These are phyloP conservation scores for Emydura subglobosa DNA, from an alignment of 2,113 vertebrate genomes.

Conservation along the genomic window DNA sequence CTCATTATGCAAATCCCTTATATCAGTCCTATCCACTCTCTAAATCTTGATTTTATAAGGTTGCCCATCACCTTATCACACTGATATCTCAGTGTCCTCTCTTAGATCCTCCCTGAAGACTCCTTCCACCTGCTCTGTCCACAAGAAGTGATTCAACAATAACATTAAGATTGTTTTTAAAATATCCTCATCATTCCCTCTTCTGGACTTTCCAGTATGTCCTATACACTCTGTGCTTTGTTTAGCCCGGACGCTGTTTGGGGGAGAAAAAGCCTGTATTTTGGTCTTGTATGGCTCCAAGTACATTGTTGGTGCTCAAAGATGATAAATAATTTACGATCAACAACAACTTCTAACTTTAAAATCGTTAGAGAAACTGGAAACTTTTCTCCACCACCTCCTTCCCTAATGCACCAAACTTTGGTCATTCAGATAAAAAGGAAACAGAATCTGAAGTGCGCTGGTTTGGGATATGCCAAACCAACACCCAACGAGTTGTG, in stretches of 20 bases:
- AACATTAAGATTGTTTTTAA: neutral
- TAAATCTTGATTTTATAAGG: neutral
- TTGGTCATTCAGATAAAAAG: neutral
- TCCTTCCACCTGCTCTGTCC: neutral
- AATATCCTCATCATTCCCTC: neutral
- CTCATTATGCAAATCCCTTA: neutral
- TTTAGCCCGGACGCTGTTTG: neutral
- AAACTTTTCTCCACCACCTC: neutral
- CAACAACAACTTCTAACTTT: neutral
- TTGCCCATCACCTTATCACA: neutral
- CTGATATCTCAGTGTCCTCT: neutral
- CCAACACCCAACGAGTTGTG: neutral
- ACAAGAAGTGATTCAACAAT: neutral
- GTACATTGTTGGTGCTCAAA: neutral
- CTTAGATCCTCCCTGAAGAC: neutral
- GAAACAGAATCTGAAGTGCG: neutral
- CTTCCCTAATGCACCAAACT: neutral
- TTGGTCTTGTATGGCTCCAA: neutral
- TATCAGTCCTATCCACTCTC: neutral
- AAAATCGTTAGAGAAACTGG: neutral
- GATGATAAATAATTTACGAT: neutral
- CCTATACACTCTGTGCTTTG: neutral
- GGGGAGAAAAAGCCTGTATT: rapidly evolving
- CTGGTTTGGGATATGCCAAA: neutral
- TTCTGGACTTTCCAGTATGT: neutral